Evolutionary conservation across 2,888 invertebrate genomes (phyloP).

Genomic region (Hybos culiciformis): DNA sequence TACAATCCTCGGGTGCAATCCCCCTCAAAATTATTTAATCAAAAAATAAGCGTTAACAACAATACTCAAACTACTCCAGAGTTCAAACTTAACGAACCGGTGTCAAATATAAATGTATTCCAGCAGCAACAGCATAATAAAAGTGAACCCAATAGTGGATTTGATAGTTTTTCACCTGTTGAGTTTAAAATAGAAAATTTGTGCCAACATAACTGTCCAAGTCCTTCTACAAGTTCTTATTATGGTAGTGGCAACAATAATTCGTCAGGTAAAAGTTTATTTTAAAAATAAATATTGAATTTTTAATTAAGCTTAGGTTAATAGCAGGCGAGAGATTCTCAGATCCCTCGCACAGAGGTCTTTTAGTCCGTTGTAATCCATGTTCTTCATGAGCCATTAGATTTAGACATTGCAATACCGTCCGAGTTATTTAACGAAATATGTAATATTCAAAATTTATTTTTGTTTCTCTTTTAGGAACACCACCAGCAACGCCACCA

Average conservation of each 20-base stretch:
- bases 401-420: no score
- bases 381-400: no score
- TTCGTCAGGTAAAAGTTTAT: no score
- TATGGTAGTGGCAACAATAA: slow-evolving; percentile 27
- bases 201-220: slow-evolving; percentile 35
- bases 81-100: slow-evolving; percentile 35
- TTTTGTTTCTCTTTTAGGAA: slow-evolving; percentile 6
- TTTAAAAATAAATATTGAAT: no score
- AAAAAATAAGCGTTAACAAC: slow-evolving; percentile 17
- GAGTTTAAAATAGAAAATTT: slow-evolving; percentile 34
- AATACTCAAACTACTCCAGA: slow-evolving; percentile 26
- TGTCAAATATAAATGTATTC: slow-evolving; percentile 24
- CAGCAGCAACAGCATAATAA: slow-evolving; percentile 19
- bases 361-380: no score
- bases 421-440: no score
- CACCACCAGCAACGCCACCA: slow-evolving; percentile 12
- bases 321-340: no score
- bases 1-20: slow-evolving; percentile 9
- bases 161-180: slow-evolving; percentile 31
- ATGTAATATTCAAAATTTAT: slow-evolving; percentile 13
- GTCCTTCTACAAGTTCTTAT: slow-evolving; percentile 46
- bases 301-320: no score
- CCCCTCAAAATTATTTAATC: no score
- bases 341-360: no score
- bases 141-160: slow-evolving; percentile 33